Evolutionary conservation across 1,140 invertebrate genomes (phyloP), one percentile per base, ranked within the genome.

Genomic region (Euura lappo): DNA sequence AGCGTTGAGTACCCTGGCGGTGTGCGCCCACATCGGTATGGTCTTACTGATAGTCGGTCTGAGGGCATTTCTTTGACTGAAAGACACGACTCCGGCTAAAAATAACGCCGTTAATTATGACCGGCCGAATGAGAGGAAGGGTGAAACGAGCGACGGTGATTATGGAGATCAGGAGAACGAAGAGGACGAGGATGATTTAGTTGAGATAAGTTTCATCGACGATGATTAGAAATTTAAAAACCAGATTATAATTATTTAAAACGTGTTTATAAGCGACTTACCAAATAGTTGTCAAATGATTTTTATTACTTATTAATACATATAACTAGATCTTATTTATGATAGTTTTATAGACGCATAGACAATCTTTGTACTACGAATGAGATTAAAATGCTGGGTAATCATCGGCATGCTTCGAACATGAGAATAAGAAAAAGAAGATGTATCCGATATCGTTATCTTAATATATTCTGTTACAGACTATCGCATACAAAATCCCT

Each of bases 11-110:
- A 81, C 74, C 3, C 71, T 84, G 3, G 79, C 76, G 0, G 76
- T 76, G 6, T 81, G 74, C 42, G 69, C 83, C 45, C 83, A 87
- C 51, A 45, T 86, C 4, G 82, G 75, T 0, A 71, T 86, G 2
- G 70, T 79, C 5, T 73, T 87, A 4, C 6, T 80, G 11, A 76
- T 81, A 2, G 72, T 79, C 10, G 70, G 75, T 13, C 44, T 81
- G 2, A 75, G 80, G 2, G 68, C 71, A 45, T 81, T 80, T 42
- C 71, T 84, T 71, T 85, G 77, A 85, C 71, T 78, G 4, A 69
- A 71, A 13, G 69, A 78, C 45, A 45, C 69, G 13, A 45, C 11
- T 70, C 70, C 71, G 70, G 5, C 71, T 28, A 75, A 75, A 42
- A 68, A 68, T 68, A 44, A 3, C 8, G 42, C 10, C 13, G 4